These are phyloP conservation scores for Neolamprologus sp. DNA, from an alignment of 2,113 vertebrate genomes.

Conservation along the genomic window DNA sequence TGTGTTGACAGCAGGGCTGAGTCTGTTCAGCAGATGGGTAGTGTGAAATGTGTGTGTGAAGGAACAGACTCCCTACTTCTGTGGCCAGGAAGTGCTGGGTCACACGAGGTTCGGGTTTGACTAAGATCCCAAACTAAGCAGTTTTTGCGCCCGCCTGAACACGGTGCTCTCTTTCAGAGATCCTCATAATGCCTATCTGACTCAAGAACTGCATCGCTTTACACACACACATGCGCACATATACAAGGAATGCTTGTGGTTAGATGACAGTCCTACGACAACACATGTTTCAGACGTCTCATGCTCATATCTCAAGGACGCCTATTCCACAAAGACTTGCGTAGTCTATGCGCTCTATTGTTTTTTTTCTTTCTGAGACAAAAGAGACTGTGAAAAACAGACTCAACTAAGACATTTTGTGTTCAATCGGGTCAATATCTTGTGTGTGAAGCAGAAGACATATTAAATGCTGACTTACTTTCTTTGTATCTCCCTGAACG, in stretches of 20 bases:
- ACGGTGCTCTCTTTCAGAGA: not conserved
- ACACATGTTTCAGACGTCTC: slow-evolving; percentile 2
- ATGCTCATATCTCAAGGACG: slow-evolving; percentile 7
- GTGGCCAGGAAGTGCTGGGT: slow-evolving; percentile 56
- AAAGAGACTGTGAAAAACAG: not conserved
- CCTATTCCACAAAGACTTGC: not conserved
- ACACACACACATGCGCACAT: not conserved
- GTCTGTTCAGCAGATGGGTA: slow-evolving; percentile 63
- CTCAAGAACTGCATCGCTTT: not conserved
- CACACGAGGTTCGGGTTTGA: slow-evolving; percentile 35
- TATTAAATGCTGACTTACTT: slow-evolving; percentile 60
- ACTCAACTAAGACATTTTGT: not conserved
- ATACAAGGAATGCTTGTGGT: slow-evolving; percentile 36
- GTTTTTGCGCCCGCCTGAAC: slow-evolving; percentile 13
- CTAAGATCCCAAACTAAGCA: slow-evolving; percentile 39
- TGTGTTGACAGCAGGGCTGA: slow-evolving; percentile 37
- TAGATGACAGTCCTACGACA: slow-evolving; percentile 5
- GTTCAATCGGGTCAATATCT: not conserved
- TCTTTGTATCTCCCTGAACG: slow-evolving; percentile 74
- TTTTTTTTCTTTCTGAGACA: not conserved
- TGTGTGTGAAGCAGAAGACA: not conserved
- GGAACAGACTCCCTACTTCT: slow-evolving; percentile 50
- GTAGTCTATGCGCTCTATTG: not conserved
- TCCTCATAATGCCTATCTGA: not conserved
- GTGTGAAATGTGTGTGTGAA: slow-evolving; percentile 41